Conservation (phyloP, 2,888 invertebrate genomes). For the Hetaerina titia region DNA sequence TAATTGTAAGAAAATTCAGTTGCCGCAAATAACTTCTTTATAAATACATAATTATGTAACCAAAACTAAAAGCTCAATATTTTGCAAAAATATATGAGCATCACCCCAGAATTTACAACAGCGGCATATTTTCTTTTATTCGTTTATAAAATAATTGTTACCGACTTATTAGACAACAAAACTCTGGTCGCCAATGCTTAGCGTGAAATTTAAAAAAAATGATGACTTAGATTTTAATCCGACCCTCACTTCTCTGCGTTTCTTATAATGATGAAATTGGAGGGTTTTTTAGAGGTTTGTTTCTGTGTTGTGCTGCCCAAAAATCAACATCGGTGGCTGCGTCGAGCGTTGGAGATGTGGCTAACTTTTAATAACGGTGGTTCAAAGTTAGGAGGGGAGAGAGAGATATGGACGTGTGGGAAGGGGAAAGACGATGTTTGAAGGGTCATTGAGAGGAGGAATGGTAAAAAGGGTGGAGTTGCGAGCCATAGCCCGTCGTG, state of each 20-base stretch:
- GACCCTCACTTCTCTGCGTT: not conserved
- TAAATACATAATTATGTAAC: no score
- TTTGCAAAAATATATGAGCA: no score
- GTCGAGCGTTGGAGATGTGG: not conserved
- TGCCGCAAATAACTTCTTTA: no score
- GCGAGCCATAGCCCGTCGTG: not conserved
- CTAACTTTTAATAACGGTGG: conserved; percentile 24
- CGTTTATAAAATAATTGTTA: no score
- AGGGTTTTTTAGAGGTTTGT: not conserved
- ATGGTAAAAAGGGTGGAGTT: not conserved
- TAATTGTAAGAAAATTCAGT: no score
- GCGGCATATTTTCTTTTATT: no score
- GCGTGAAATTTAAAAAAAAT: not conserved
- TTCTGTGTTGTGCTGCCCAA: not conserved
- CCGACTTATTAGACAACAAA: no score
- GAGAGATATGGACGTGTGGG: not conserved
- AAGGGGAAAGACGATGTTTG: not conserved
- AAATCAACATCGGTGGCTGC: not conserved
- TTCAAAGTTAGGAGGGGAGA: not conserved
- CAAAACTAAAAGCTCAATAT: no score
- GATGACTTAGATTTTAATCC: not conserved
- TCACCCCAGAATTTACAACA: no score
- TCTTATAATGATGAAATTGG: not conserved
- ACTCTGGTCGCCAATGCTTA: no score
- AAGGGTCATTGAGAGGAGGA: not conserved